Evolutionary conservation across 1,140 invertebrate species (phyloP), one percentile per base, ranked within the genome.

Genomic region (Brachionus angularis): DNA sequence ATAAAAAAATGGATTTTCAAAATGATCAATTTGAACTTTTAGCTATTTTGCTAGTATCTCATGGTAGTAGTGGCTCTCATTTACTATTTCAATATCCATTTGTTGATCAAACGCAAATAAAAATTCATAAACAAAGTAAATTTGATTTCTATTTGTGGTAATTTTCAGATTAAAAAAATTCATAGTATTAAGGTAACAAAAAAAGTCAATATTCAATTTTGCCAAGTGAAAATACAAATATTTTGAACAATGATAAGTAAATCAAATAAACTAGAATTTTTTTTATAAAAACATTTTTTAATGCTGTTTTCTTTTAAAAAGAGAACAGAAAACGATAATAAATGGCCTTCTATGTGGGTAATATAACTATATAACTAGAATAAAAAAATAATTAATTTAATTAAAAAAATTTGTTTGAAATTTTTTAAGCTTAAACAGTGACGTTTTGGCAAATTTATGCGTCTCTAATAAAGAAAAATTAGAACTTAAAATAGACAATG

Each of bases 401-500:
- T 16, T 42, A 16, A 42, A 10, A 10, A 42, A 42, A 10, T 10
- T 16, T 10, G 10, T 42, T 42, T 10, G 16, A 42, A 34, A 16
- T 44, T 14, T 21, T 14, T 34, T 16, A 36, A 64, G 61, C 3
- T 25, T 67, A 12, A 46, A 46, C 25, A 67, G 47, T 16, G 42
- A 50, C 21, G 47, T 67, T 5, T 21, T 67, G 14, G 62, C 62
- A n/a, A 46, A 25, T 27, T n/a, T 47, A 23, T 67, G 62, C 21
- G 27, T 34, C 21, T 46, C 62, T 5, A 47, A 33, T 25, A 67
- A 47, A n/a, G 62, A 67, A 47, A 29, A 46, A 4, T 33, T 67
- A n/a, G 62, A 67, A 18, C 62, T 67, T 12, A 67, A 67, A 50
- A 46, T 67, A 33, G 62, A 67, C 62, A 67, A 67, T 21, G 62